Percentiles rank a stretch among this genome's conserved stretches.
These are phyloP conservation scores for Pseudopipra pipra DNA, from an alignment of 2,113 vertebrate species.

Conservation along the genomic window DNA sequence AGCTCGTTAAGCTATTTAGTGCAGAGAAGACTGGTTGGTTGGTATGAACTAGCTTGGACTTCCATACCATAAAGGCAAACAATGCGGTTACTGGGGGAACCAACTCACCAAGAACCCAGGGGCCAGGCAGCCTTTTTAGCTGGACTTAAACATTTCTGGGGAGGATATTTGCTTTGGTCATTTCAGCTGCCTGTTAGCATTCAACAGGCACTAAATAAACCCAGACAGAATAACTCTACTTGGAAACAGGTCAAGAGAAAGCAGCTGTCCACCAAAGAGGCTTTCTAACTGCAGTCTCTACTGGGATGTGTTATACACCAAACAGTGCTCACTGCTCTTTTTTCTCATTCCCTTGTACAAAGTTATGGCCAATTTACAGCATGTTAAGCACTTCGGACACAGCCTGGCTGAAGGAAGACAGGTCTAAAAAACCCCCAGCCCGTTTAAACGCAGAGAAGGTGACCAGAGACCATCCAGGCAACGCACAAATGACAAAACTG, in stretches of 20 bases:
- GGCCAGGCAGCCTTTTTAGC: neutral
- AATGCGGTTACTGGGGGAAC: constrained; percentile 43
- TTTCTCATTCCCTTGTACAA: neutral
- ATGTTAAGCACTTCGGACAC: neutral
- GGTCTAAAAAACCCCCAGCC: neutral
- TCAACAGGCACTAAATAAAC: neutral
- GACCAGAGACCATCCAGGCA: neutral
- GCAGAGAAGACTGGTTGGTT: neutral
- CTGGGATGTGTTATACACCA: neutral
- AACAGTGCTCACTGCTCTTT: neutral
- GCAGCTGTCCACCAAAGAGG: neutral
- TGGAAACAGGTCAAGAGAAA: neutral
- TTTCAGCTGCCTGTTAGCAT: neutral
- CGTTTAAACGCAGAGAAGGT: neutral
- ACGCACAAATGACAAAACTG: neutral
- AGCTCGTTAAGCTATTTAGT: neutral
- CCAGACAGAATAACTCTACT: neutral
- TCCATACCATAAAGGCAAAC: neutral
- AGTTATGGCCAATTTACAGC: neutral
- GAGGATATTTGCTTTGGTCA: neutral
- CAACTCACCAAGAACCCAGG: neutral
- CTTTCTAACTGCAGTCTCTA: neutral
- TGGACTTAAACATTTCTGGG: neutral
- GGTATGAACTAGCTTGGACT: neutral
- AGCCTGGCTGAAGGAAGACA: neutral